phyloP scores from a whole-genome alignment of 2,113 vertebrate genomes.

The Numida meleagris region DNA sequence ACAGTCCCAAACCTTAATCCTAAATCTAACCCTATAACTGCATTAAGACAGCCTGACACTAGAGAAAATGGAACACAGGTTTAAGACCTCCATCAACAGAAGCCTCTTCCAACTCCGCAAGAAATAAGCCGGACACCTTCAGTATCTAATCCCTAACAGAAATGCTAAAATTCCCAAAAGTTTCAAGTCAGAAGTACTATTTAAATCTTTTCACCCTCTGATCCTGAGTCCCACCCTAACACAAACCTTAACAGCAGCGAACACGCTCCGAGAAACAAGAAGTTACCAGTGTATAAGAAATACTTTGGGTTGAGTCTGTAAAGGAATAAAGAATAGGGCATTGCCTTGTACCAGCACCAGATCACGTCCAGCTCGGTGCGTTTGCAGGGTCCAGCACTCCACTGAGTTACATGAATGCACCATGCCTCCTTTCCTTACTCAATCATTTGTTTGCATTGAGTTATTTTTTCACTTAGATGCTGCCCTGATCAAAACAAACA shows the following conservation, averaged over 20 bases:
- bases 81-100: not conserved
- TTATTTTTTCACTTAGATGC: not conserved
- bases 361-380: not conserved
- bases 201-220: not conserved
- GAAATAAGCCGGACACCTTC: not conserved
- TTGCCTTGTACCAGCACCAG: not conserved
- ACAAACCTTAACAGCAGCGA: not conserved
- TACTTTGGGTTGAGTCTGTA: not conserved
- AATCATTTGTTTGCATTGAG: not conserved
- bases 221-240: not conserved
- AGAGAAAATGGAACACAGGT: not conserved
- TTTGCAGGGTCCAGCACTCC: not conserved
- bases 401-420: not conserved
- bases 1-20: not conserved
- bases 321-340: not conserved
- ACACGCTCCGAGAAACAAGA: not conserved
- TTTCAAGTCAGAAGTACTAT: not conserved
- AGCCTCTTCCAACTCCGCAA: not conserved
- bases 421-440: not conserved
- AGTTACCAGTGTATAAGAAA: not conserved
- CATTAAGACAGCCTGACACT: not conserved
- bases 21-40: not conserved
- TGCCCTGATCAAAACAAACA: constrained; percentile 6
- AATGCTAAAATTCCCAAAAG: not conserved
- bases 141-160: not conserved